phyloP scores from a whole-genome alignment of 2,888 invertebrate genomes.

The Sphinx pinastri region DNA sequence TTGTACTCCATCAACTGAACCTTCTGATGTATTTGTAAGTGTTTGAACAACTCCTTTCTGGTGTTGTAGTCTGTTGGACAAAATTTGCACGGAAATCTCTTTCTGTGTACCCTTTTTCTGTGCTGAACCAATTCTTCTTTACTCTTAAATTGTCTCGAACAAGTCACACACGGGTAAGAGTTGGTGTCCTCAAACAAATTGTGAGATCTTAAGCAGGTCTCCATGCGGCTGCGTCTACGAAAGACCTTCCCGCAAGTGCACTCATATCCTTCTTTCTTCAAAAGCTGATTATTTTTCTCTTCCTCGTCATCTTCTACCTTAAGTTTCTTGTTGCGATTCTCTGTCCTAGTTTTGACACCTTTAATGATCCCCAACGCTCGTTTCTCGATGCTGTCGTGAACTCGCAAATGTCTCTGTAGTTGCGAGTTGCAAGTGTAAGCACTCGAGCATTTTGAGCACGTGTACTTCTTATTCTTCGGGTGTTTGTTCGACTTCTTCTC shows the following conservation, averaged over 20 bases:
- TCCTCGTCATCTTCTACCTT: slow-evolving; percentile 33
- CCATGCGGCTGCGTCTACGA: slow-evolving; percentile 67
- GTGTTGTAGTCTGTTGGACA: slow-evolving; percentile 78
- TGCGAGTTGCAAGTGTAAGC: slow-evolving; percentile 44
- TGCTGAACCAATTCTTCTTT: slow-evolving; percentile 66
- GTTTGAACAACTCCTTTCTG: slow-evolving; percentile 72
- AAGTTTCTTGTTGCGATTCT: slow-evolving; percentile 51
- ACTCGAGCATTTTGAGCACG: slow-evolving; percentile 66
- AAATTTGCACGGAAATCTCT: slow-evolving; percentile 75
- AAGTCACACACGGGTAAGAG: slow-evolving; percentile 61
- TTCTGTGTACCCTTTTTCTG: slow-evolving; percentile 67
- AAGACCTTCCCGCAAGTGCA: slow-evolving; percentile 72
- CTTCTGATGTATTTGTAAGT: slow-evolving; percentile 73
- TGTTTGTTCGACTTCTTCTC: slow-evolving; percentile 54
- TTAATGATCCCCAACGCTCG: slow-evolving; percentile 58
- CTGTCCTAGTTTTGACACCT: slow-evolving; percentile 54
- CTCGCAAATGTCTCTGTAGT: slow-evolving; percentile 58
- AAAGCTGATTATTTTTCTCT: slow-evolving; percentile 32
- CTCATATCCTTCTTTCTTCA: slow-evolving; percentile 63
- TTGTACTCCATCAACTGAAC: slow-evolving; percentile 78
- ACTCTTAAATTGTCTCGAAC: slow-evolving; percentile 64
- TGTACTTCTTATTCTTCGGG: slow-evolving; percentile 33
- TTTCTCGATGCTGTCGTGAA: slow-evolving; percentile 66
- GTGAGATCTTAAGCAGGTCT: slow-evolving; percentile 72
- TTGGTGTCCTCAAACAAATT: slow-evolving; percentile 52